phyloP scores from a whole-genome alignment of 2,888 invertebrate species.

The Melanargia galathea region DNA sequence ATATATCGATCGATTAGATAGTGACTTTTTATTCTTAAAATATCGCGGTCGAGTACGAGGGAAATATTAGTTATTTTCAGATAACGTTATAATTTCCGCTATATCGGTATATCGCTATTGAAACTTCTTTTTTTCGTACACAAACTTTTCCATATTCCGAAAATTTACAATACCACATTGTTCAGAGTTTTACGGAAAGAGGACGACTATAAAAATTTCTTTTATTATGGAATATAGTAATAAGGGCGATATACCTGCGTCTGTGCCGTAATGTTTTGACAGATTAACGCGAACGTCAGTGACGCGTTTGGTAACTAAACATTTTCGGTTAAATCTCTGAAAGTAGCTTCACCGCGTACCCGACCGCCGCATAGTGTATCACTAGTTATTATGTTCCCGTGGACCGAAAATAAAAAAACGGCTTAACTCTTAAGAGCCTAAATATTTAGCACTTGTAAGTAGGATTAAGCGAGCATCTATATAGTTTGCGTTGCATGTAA shows the following conservation, averaged over 20 bases:
- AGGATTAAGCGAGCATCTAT: slow-evolving; percentile 62
- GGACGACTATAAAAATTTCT: too few relatives aligned
- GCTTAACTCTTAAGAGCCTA: slow-evolving; percentile 60
- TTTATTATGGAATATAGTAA: too few relatives aligned
- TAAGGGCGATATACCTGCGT: too few relatives aligned
- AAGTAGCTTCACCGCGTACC: background rate
- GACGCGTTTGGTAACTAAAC: background rate
- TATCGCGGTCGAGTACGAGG: slow-evolving; percentile 24
- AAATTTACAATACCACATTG: background rate
- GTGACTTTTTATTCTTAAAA: slow-evolving; percentile 31
- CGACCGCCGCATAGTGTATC: slow-evolving; percentile 25
- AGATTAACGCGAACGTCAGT: too few relatives aligned
- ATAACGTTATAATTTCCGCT: background rate
- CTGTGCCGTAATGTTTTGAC: too few relatives aligned
- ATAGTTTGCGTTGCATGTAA: slow-evolving; percentile 51
- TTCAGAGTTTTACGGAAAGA: background rate
- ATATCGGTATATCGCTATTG: background rate
- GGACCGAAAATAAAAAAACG: slow-evolving; percentile 58
- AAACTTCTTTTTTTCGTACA: background rate
- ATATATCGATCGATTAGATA: slow-evolving; percentile 49
- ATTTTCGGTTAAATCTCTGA: background rate
- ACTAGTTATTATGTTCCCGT: slow-evolving; percentile 57
- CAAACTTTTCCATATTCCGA: background rate
- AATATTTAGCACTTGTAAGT: slow-evolving; percentile 60
- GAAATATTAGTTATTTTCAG: background rate